A percentile compares a stretch with the other conserved stretches of the same genome.
Evolutionary conservation across 1,140 invertebrate species (phyloP).

Genomic region (Pinna nobilis): DNA sequence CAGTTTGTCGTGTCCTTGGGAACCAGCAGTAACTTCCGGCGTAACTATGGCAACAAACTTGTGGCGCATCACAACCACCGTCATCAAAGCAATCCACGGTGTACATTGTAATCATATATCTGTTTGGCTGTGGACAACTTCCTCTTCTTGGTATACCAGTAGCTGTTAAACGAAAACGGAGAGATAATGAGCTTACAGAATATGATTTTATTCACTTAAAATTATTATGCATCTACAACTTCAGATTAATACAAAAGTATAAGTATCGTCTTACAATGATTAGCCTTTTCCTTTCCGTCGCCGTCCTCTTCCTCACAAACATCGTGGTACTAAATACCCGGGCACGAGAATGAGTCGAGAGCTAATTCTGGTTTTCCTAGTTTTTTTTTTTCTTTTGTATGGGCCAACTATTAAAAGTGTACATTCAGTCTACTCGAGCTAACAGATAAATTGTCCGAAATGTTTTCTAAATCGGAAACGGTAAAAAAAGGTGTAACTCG

Average conservation of each 20-base stretch:
- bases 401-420: no score
- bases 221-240: background rate
- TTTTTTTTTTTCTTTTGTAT: no score
- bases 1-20: conserved; percentile 14
- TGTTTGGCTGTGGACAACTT: conserved; percentile 17
- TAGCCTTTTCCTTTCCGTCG: no score
- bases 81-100: conserved; percentile 33
- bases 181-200: background rate
- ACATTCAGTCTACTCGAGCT: no score
- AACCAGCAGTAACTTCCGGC: conserved; percentile 32
- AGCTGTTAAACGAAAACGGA: background rate
- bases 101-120: conserved; percentile 14
- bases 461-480: no score
- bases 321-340: no score
- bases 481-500: no score
- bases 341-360: no score
- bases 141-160: conserved; percentile 13
- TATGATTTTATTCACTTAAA: background rate
- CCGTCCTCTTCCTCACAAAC: no score
- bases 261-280: no score
- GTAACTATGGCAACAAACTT: conserved; percentile 31
- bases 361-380: no score
- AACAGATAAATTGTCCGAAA: no score
- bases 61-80: conserved; percentile 25
- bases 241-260: background rate